Base-by-base conservation (phyloP, 2,113 vertebrate species). In the Mustela lutreola region DNA sequence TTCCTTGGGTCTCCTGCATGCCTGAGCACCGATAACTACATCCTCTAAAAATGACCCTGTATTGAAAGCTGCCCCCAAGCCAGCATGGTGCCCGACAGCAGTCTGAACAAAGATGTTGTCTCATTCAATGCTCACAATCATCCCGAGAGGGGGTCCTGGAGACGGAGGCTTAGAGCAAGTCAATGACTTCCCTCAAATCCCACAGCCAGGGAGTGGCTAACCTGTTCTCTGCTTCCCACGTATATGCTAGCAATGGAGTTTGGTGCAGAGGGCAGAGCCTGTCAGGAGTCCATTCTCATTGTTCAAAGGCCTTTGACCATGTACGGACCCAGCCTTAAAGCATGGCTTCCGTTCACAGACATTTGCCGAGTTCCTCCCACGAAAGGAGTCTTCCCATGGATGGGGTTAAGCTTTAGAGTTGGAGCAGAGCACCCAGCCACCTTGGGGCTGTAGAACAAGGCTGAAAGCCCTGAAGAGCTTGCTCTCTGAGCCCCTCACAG, bases 241-340 rank as follows among this genome's bases (percentile, higher is more conserved):
- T 26, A 5, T 0, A 0, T 22, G 42, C 58, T 16, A 28, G 48
- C 24, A n/a, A 78, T 0, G 21, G 15, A 7, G 79, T 1, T 33
- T 19, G 16, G 73, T 14, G 81, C 19, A 4, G 21, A 60, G 53
- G 3, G 26, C 6, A 21, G 42, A 11, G 1, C 4, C 36, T 58
- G 26, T 39, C 28, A 9, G 45, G 76, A 26, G 36, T 78, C 8
- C 62, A 6, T 19, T 56, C 48, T 58, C 19, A 1, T 67, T 28
- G 58, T 50, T 19, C 19, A 11, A 63, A 39, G 8, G 7, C 53
- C 45, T 86, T 67, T 89, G 89, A 79, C 22, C n/a, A 65, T 5
- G 53, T 33, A 24, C 7, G 19, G 7, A 39, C 14, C 28, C 22
- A 31, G 75, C 19, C 50, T 65, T 28, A 63, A 83, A n/a, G 22